Conservation (phyloP, 2,797 vertebrate species). For the Sylvia borin region DNA sequence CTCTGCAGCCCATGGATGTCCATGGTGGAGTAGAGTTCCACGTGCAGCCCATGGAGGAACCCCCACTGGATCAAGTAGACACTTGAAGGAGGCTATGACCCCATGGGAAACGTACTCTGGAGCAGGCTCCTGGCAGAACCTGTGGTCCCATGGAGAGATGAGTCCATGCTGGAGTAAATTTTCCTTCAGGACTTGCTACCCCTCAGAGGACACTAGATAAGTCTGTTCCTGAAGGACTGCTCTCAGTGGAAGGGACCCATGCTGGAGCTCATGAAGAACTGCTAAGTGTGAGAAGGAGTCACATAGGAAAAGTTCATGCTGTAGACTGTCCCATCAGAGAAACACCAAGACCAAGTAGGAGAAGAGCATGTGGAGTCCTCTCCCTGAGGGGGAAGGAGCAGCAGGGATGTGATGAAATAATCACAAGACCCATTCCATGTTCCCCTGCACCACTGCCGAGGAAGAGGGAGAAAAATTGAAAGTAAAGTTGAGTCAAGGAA, state of each 20-base stretch:
- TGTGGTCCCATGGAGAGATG: neutral
- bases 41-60: neutral
- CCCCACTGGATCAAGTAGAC: neutral
- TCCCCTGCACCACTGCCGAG: fast-evolving
- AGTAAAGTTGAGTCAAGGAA: neutral
- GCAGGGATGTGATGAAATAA: neutral
- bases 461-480: neutral
- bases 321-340: neutral
- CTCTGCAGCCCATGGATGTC: neutral
- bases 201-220: neutral
- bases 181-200: neutral
- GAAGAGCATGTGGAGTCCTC: neutral
- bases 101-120: neutral
- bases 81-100: neutral
- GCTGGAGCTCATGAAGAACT: neutral
- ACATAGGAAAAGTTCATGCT: fast-evolving
- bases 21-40: neutral
- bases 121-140: neutral
- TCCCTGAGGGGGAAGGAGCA: neutral
- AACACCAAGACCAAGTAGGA: neutral
- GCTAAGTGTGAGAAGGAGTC: neutral
- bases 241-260: neutral
- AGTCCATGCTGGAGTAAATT: neutral
- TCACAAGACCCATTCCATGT: neutral
- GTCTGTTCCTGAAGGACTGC: neutral